A percentile compares a stretch with the other conserved stretches of the same genome.
These are phyloP conservation scores for Ondatra zibethicus DNA, from an alignment of 2,113 vertebrate species.

Conservation along the genomic window DNA sequence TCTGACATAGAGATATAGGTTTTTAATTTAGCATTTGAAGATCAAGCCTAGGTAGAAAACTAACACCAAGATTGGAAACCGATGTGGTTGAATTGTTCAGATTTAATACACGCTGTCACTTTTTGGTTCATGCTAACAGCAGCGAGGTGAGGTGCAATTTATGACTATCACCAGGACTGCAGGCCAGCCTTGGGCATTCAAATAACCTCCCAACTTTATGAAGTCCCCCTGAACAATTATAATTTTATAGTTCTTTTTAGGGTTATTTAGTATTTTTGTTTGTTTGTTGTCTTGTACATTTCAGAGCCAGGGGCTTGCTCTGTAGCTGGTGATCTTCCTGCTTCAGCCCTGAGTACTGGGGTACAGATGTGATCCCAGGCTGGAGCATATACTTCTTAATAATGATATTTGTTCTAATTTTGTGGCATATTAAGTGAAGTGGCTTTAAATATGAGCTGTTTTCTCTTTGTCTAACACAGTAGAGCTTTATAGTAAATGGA, in stretches of 20 bases:
- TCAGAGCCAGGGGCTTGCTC: neutral
- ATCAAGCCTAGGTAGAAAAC: slow-evolving; percentile 40
- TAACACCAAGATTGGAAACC: slow-evolving; percentile 5
- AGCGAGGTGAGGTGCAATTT: neutral
- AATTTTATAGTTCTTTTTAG: slow-evolving; percentile 34
- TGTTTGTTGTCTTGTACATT: neutral
- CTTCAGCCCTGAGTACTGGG: neutral
- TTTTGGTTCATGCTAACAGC: slow-evolving; percentile 21
- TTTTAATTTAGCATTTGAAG: slow-evolving; percentile 45
- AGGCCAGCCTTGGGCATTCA: neutral
- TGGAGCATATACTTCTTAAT: slow-evolving; percentile 45
- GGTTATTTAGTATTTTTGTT: neutral
- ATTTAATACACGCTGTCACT: neutral
- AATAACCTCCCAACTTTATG: neutral
- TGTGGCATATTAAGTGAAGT: slow-evolving; percentile 55
- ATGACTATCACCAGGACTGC: neutral
- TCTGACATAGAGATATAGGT: neutral
- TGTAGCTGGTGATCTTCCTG: neutral
- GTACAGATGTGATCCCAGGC: neutral
- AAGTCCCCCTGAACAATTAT: neutral
- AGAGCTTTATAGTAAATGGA: slow-evolving; percentile 50
- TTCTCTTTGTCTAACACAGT: slow-evolving; percentile 62
- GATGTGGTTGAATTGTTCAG: slow-evolving; percentile 13
- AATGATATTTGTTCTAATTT: slow-evolving; percentile 43
- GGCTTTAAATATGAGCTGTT: slow-evolving; percentile 66